Evolutionary conservation across 2,113 vertebrate genomes (phyloP).

Genomic region (Hyaena hyaena): DNA sequence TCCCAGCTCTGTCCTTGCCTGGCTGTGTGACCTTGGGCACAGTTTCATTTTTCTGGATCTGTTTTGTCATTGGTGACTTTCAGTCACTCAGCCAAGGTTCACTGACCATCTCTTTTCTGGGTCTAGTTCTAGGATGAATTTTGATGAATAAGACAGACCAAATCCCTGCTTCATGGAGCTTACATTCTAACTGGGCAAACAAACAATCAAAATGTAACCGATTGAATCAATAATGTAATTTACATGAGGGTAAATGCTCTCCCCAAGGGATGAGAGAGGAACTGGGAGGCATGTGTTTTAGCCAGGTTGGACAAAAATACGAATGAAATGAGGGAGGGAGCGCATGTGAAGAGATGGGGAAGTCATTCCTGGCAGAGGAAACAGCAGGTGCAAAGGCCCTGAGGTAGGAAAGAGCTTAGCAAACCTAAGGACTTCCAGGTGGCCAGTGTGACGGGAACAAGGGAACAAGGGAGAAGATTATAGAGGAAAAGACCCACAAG

Average conservation of each 20-base stretch:
- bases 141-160: not conserved
- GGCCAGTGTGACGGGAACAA: not conserved
- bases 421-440: not conserved
- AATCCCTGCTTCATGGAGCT: not conserved
- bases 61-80: not conserved
- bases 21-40: not conserved
- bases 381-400: conserved; percentile 30
- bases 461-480: not conserved
- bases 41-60: not conserved
- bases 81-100: not conserved
- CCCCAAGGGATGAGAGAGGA: not conserved
- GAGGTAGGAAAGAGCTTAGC: not conserved
- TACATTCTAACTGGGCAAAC: not conserved
- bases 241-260: not conserved
- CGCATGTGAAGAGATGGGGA: not conserved
- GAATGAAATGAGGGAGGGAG: not conserved
- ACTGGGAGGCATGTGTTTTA: not conserved
- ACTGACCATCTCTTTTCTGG: not conserved
- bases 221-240: not conserved
- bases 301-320: not conserved
- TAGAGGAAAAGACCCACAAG: not conserved
- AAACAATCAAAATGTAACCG: not conserved
- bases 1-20: not conserved
- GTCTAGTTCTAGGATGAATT: not conserved
- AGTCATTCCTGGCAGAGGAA: not conserved